Base-by-base conservation (phyloP, 2,888 invertebrate genomes). In the Lasioglossum morio region DNA sequence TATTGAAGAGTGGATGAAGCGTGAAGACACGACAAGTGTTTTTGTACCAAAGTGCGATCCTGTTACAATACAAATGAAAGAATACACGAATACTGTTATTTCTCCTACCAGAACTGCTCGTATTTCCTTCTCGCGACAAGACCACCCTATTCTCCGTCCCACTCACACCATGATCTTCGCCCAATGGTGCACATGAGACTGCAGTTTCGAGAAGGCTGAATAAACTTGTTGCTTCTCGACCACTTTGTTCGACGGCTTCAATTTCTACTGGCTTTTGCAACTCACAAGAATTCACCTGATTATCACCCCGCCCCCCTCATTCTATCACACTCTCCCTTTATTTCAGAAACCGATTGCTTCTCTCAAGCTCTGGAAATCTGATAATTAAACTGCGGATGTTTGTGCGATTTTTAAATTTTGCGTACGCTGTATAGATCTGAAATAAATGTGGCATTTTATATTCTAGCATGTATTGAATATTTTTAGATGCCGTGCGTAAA, bases 1-100 rank as follows among this genome's bases (percentile, higher is more conserved):
- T 12, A 46, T 78, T 34, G 57, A 76, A 48, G 34, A 34, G 57
- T 78, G 84, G 80, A 86, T 72, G 43, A 19, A 70, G 53, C 48
- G 72, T 81, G 81, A 79, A 77, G 72, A 66, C 66, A 37, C 30
- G 37, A 72, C 79, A 72, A 46, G 77, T 88, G 80, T 79, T 90
- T 66, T 90, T 89, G 86, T 88, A 88, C 82, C 37, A 72, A 77
- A 78, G 40, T 46, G 75, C 46, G 34, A 75, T 79, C 79, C 79
- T 76, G 75, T 85, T 85, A 85, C 73, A 85, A 85, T 57, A 85
- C 72, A 79, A 85, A 85, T 79, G 86, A 77, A 85, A 76, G 73
- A 78, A 69, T 69, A 69, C 82, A 81, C 72, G 81, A 88, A 88
- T 88, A 89, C 81, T 81, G 72, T 63, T 69, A 78, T 80, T 86